Evolutionary conservation across 2,797 vertebrate genomes (phyloP), one percentile per base, ranked within the genome.

Genomic region (Ciconia nigra): DNA sequence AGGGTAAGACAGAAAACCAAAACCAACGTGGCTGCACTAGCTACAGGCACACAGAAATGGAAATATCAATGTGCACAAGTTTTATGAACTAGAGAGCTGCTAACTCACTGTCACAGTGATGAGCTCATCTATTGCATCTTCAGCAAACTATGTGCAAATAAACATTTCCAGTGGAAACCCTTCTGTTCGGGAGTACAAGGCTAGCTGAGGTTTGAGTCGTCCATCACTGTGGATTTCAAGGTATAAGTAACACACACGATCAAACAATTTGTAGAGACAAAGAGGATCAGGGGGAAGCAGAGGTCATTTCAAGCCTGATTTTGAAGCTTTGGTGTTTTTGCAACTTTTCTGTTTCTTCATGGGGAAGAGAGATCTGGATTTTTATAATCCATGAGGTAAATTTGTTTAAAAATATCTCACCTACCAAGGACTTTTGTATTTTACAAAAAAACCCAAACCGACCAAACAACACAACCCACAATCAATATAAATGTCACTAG

Each of bases 171-270:
- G 28, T 25, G 86, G 61, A 67, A 71, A 31, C 18, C 29, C 67
- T 59, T n/a, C 72, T 47, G 41, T 19, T 9, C 0, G 0, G 54
- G 65, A 57, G 62, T 0, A 13, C 0, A 4, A 73, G 63, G 47
- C 31, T 55, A 54, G 52, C 77, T 59, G 84, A 94, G 84, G 11
- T 25, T 7, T 11, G 54, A 83, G n/a, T 31, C 54, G 22, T 22
- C 77, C 49, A 20, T 15, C 59, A 12, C 51, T 26, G 8, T 8
- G 61, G 19, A 44, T 58, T 59, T 55, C 47, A 22, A 46, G 47
- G 63, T 35, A 12, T 0, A 7, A 62, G 22, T 24, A 74, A 55
- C 15, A 33, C 15, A 46, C 0, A 2, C 65, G 49, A 84, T 90
- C 35, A 84, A 51, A 59, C 0, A 46, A 17, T 19, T 51, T 35